phyloP scores from a whole-genome alignment of 2,888 invertebrate genomes.

The Amiota minor region DNA sequence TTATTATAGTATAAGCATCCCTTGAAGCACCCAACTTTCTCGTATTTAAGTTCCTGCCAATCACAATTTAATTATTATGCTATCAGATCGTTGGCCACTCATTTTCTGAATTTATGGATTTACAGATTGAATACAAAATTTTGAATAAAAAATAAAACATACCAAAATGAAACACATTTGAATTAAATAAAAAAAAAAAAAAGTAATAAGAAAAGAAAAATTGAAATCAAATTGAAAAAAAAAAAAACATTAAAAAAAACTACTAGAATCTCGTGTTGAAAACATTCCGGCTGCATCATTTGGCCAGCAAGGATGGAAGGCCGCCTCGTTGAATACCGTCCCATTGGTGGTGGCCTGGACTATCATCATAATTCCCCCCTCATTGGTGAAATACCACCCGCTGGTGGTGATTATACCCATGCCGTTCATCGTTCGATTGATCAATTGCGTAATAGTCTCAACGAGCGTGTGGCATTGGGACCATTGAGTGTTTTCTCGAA shows the following conservation, averaged over 20 bases:
- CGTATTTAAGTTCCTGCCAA: too few species aligned
- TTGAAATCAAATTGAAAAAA: conserved; percentile 7
- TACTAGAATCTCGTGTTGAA: not conserved
- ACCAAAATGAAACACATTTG: not conserved
- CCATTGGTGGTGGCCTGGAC: conserved; percentile 78
- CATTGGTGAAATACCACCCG: conserved; percentile 79
- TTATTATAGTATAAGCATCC: too few species aligned
- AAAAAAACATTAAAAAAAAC: not conserved
- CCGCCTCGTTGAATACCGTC: conserved; percentile 76
- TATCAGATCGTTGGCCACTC: too few species aligned
- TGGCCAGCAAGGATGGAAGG: conserved; percentile 74
- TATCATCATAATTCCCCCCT: conserved; percentile 80
- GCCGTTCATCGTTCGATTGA: conserved; percentile 81
- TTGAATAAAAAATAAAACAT: conserved; percentile 1
- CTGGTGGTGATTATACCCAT: conserved; percentile 77
- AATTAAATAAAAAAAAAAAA: conserved; percentile 14
- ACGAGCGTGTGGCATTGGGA: conserved; percentile 77
- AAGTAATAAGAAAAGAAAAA: conserved; percentile 24
- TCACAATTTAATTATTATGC: too few species aligned
- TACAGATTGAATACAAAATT: not conserved
- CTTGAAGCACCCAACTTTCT: too few species aligned
- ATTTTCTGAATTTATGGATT: too few species aligned
- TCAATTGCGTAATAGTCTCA: conserved; percentile 77
- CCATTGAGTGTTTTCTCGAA: conserved; percentile 73
- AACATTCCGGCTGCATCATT: too few species aligned